Evolutionary conservation across 2,113 vertebrate genomes (phyloP), one percentile per base, ranked within the genome.

Genomic region (Cottus gobio): DNA sequence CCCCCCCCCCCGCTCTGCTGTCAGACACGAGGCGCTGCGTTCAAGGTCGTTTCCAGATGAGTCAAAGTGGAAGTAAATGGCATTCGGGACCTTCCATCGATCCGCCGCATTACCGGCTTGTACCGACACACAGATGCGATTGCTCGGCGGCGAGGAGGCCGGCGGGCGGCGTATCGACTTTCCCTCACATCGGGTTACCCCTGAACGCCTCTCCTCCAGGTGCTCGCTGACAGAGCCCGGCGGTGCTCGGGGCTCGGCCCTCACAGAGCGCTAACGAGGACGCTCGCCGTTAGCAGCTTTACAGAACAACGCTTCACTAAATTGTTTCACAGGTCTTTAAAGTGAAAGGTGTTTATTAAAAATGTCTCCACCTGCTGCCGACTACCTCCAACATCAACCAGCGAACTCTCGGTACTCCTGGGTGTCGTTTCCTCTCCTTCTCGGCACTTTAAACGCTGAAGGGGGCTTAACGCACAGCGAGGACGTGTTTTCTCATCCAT

Each of bases 101-200:
- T 83, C 71, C 48, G 7, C 80, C 26, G 79, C 46, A 79, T 89
- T 82, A 89, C 78, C 79, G 79, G 72, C 26, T 79, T 60, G 83
- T 87, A 86, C 88, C 83, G 88, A 89, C 88, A 90, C 88, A 90
- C 71, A 91, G 89, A 92, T 87, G 70, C 15, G 80, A 89, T 91
- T 83, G 92, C 64, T 72, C 46, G 37, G 36, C 52, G 50, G 66
- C 60, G 3, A 3, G 67, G 52, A 87, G 78, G 65, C 26, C 52
- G 34, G 28, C 2, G 37, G 74, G 73, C 64, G 48, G 18, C 63
- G 63, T 44, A 48, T 78, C 30, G 72, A 26, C 63, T 79, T 71
- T 54, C 12, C 56, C 52, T 69, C 60, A 63, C 42, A 74, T 54
- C 5, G 34, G 60, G 77, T 42, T 24, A 66, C 63, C 39, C 8